Base-by-base conservation (phyloP, 30 jellyfish, hydroid and myxozoan genomes). In the Cassiopea andromeda region DNA sequence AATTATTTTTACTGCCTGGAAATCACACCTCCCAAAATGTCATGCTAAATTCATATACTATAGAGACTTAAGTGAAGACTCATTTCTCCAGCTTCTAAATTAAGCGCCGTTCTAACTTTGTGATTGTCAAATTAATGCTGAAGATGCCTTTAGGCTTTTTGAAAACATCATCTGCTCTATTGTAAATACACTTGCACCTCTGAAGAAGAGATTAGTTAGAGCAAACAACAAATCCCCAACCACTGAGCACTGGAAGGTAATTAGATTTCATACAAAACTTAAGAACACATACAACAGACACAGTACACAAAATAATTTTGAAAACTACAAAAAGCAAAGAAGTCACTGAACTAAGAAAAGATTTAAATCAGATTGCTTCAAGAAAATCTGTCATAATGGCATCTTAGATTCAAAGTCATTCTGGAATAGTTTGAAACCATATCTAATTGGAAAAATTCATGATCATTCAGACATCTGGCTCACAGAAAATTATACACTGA, bases 361-460 rank as follows among this genome's bases (percentile, higher is more conserved):
- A 10, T 3, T 10, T 3, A 54, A 54, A 54, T 54, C 64, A 3
- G 7, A 54, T 3, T 54, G 12, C 12, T 54, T 54, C 64, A 54
- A 68, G 15, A 68, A 14, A 7, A 68, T 68, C 17, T 68, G 77
- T 14, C 77, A 68, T 17, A 68, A 68, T 57, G 87, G 87, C 75
- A 77, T 44, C 5, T 9, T 6, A 47, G 87, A 77, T 46, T 77
- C 77, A 18, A 77, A 77, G 49, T 47, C 87, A 77, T 77, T 77
- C 27, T 77, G 87, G 87, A 77, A 77, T 10, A 77, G 17, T 44
- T 48, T 77, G 14, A 77, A 77, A 77, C 87, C 87, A 48, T 43
- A 77, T 76, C 49, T 77, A 48, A 46, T 77, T 57, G 78, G 87
- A 14, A 77, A 48, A 77, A 57, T 14, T 57, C 87, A 77, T 27